These are phyloP conservation scores for Rachycentron canadum DNA, from an alignment of 2,797 vertebrate genomes.

Conservation along the genomic window DNA sequence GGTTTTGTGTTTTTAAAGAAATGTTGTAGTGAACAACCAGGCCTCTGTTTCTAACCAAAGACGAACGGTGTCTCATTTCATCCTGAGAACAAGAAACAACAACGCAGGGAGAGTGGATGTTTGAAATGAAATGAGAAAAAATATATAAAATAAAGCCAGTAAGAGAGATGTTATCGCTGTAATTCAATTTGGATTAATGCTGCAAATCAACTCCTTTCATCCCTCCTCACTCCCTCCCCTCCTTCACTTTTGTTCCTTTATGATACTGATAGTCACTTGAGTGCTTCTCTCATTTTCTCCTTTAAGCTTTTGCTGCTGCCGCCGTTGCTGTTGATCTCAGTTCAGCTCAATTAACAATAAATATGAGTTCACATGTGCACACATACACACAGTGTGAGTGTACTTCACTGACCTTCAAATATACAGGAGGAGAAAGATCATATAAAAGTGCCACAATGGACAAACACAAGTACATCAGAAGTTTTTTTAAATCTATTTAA, in stretches of 20 bases:
- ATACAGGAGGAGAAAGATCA: not conserved
- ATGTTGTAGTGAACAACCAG: slow-evolving; percentile 6
- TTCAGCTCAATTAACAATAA: slow-evolving; percentile 62
- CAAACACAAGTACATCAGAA: not conserved
- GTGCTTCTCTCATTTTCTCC: slow-evolving; percentile 63
- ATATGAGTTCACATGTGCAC: slow-evolving; percentile 21
- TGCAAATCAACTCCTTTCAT: slow-evolving; percentile 72
- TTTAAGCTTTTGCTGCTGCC: slow-evolving; percentile 37
- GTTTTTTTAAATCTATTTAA: no score
- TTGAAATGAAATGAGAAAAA: slow-evolving; percentile 57
- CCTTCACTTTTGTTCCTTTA: slow-evolving; percentile 67
- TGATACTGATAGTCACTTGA: slow-evolving; percentile 72
- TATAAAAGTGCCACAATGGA: not conserved
- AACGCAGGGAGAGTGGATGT: slow-evolving; percentile 29
- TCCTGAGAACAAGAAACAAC: slow-evolving; percentile 12
- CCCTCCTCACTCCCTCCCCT: slow-evolving; percentile 46
- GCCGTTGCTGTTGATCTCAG: slow-evolving; percentile 39
- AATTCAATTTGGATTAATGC: slow-evolving; percentile 80
- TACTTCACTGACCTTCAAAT: slow-evolving; percentile 24
- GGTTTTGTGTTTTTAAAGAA: slow-evolving; percentile 54
- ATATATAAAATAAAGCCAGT: slow-evolving; percentile 59
- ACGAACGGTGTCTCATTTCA: slow-evolving; percentile 38
- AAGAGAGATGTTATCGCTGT: slow-evolving; percentile 69
- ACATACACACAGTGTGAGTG: not conserved
- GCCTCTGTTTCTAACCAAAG: slow-evolving; percentile 21